Evolutionary conservation across 2,888 invertebrate genomes (phyloP).

Genomic region (Emmelina monodactyla): DNA sequence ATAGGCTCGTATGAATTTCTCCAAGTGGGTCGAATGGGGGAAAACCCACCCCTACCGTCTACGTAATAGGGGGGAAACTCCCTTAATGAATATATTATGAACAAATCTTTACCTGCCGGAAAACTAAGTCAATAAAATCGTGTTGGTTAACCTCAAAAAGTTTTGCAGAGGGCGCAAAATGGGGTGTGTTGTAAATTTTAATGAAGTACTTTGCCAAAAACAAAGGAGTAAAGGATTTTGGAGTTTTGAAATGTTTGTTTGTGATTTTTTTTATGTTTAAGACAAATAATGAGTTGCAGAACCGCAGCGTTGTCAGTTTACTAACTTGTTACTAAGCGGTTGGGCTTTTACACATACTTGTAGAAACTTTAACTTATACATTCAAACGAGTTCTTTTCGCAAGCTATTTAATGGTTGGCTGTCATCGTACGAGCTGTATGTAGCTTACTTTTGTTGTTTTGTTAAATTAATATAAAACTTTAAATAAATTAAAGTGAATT

Average conservation of each 20-base stretch:
- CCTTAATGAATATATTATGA: constrained; percentile 46
- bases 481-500: no score
- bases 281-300: no score
- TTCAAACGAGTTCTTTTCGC: no score
- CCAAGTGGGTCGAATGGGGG: constrained; percentile 10
- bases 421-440: no score
- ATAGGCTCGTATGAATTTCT: constrained; percentile 43
- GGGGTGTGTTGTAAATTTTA: not conserved
- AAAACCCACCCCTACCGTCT: constrained; percentile 18
- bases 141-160: not conserved
- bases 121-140: constrained; percentile 3
- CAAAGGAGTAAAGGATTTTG: not conserved
- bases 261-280: no score
- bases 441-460: no score
- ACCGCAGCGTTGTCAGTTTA: no score
- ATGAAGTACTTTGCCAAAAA: not conserved
- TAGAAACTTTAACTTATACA: no score
- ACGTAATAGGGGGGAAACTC: constrained; percentile 13
- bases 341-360: no score
- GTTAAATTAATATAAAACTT: no score
- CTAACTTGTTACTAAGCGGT: no score
- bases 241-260: not conserved
- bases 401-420: no score
- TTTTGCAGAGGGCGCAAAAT: not conserved
- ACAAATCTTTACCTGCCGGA: constrained; percentile 31